These are phyloP conservation scores for Platygyra sinensis DNA, from an alignment of 64 coral and sea anemone species.

Conservation along the genomic window DNA sequence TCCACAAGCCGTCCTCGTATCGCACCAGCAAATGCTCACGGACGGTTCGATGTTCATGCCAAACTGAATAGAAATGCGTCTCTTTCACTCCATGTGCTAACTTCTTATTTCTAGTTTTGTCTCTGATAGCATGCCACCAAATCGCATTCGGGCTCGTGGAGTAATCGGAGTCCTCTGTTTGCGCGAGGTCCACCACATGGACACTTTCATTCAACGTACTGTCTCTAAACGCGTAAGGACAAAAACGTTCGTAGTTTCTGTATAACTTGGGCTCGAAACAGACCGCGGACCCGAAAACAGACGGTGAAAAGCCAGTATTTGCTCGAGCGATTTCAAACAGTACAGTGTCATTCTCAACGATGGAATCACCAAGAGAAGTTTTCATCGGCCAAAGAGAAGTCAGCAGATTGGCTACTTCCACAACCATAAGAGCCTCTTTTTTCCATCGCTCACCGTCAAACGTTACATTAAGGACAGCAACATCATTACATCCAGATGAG, in stretches of 20 bases:
- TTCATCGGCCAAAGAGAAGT: conserved; percentile 53
- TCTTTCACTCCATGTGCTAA: neutral
- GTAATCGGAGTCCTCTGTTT: conserved; percentile 33
- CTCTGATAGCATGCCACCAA: conserved; percentile 45
- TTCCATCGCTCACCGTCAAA: conserved; percentile 56
- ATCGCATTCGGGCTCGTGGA: conserved; percentile 39
- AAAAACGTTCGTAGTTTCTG: conserved; percentile 46
- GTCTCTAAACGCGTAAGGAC: conserved; percentile 58
- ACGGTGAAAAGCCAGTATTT: conserved; percentile 53
- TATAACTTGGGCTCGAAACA: conserved; percentile 61
- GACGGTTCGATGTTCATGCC: neutral
- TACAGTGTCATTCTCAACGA: conserved; percentile 52
- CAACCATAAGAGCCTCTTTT: conserved; percentile 25
- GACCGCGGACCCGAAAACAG: conserved; percentile 57
- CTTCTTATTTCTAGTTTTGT: neutral
- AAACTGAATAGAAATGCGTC: neutral
- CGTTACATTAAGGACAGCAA: conserved; percentile 19
- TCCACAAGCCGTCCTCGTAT: conserved; percentile 45
- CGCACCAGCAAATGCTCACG: neutral
- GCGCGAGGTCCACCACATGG: conserved; percentile 48
- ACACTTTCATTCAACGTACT: conserved; percentile 9
- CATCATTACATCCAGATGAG: neutral
- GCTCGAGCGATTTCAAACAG: conserved; percentile 47
- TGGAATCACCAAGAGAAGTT: neutral
- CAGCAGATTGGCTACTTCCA: conserved; percentile 52